phyloP scores from a whole-genome alignment of 2,113 vertebrate genomes.

The Corythoichthys intestinalis region DNA sequence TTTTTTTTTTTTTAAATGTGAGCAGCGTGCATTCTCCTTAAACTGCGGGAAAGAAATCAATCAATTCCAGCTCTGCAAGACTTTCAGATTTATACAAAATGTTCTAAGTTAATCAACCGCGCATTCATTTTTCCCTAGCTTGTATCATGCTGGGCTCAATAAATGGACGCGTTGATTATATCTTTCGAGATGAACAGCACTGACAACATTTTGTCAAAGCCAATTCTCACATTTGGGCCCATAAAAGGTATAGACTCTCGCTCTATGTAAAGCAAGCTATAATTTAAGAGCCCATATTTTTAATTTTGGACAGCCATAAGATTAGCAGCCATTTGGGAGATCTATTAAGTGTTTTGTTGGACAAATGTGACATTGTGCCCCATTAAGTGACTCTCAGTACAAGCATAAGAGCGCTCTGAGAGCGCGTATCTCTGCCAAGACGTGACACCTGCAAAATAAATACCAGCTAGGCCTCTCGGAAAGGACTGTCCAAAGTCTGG shows the following conservation, averaged over 20 bases:
- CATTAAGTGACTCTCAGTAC: not conserved
- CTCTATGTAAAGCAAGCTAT: not conserved
- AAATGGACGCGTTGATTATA: conserved; percentile 1
- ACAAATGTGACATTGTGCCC: not conserved
- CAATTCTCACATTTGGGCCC: not conserved
- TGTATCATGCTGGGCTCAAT: not conserved
- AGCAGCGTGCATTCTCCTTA: not conserved
- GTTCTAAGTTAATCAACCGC: not conserved
- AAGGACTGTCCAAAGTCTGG: not conserved
- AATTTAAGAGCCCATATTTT: not conserved
- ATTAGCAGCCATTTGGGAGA: not conserved
- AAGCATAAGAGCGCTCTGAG: not conserved
- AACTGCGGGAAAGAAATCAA: not conserved
- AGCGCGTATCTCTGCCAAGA: not conserved
- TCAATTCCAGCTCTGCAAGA: not conserved
- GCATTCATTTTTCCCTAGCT: not conserved
- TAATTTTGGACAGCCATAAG: not conserved
- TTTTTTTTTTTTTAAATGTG: not conserved
- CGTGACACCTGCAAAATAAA: conserved; percentile 1
- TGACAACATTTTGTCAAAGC: not conserved
- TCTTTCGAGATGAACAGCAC: not conserved
- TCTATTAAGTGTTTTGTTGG: not conserved
- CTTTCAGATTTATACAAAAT: not conserved
- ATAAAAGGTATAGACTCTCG: too few species aligned
- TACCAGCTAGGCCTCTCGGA: not conserved